Evolutionary conservation across 2,888 invertebrate species (phyloP), one percentile per base, ranked within the genome.

Genomic region (Plebejus argus): DNA sequence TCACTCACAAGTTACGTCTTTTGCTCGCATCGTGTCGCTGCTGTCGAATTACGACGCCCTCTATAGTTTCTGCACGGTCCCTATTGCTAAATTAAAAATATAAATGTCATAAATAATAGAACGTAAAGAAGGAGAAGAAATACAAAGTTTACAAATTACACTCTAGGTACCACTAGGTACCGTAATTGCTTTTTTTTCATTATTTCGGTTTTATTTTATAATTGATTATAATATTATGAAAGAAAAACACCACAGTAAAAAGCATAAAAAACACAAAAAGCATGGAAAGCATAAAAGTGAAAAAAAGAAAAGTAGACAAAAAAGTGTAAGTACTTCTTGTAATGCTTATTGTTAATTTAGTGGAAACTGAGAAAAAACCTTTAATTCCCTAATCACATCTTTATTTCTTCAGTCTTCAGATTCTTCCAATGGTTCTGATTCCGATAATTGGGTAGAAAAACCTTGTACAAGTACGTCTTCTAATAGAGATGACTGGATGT

Each of bases 401-500:
- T 53, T 58, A 76, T 76, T 56, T 78, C 45, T 78, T 79, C 82
- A 93, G 92, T 82, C 89, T 80, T 87, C 91, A 76, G 86, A 89
- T 80, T 83, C 82, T 72, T 87, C 91, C 33, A 86, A 85, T 79
- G 84, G 84, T 79, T 86, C 91, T 70, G 85, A 86, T 78, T 91
- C 92, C 71, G 95, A 95, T 80, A 94, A 95, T 86, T 96, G 96
- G 96, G 93, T 96, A 7, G 96, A 96, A 87, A 95, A 95, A 82
- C 81, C 84, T 28, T 66, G 28, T 70, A 74, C 77, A 78, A 81
- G 79, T 72, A 80, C 82, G 20, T 45, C 74, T 61, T 72, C 82
- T 28, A 88, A 94, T 83, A 94, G 97, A 78, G 97, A 98, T 76
- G 96, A 96, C 83, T 98, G 98, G 98, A 97, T 98, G 97, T 95